These are phyloP conservation scores for Drosophila aff. DNA, from an alignment of 1,140 invertebrate genomes.

Conservation along the genomic window DNA sequence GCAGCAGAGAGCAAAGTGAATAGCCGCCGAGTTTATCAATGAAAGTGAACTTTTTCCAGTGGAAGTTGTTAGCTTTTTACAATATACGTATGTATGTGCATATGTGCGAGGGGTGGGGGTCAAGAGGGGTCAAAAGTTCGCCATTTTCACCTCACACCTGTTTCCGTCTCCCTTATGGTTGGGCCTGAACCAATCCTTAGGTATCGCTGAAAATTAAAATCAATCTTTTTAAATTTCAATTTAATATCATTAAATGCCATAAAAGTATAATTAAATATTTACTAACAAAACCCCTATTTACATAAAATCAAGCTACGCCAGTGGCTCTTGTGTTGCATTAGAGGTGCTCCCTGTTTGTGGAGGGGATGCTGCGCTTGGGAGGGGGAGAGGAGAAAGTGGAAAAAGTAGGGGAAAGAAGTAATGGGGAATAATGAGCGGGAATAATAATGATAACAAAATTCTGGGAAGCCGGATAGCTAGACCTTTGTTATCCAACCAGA, in stretches of 20 bases:
- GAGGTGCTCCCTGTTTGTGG: neutral
- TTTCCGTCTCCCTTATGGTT: neutral
- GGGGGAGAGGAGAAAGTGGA: neutral
- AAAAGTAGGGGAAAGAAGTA: neutral
- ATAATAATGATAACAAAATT: slow-evolving; percentile 17
- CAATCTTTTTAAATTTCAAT: too few species aligned
- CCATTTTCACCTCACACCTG: neutral
- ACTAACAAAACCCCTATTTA: neutral
- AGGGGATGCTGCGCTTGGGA: neutral
- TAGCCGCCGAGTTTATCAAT: slow-evolving; percentile 47
- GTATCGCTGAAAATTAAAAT: too few species aligned
- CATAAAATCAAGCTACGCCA: neutral
- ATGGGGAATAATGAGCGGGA: slow-evolving; percentile 4
- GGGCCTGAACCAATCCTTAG: too few species aligned
- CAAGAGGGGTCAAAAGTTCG: neutral
- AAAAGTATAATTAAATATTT: neutral
- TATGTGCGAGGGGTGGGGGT: neutral
- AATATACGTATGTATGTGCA: neutral
- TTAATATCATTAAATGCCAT: too few species aligned
- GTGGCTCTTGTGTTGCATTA: slow-evolving; percentile 9
- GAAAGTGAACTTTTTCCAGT: slow-evolving; percentile 42
- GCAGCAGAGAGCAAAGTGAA: neutral
- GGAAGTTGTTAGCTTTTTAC: slow-evolving; percentile 14
- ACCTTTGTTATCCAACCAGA: slow-evolving; percentile 16
- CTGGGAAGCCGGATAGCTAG: slow-evolving; percentile 12